A percentile compares a stretch with the other conserved stretches of the same genome.
Conservation (phyloP, 2,888 invertebrate species). For the Caenorhabditis afra region DNA sequence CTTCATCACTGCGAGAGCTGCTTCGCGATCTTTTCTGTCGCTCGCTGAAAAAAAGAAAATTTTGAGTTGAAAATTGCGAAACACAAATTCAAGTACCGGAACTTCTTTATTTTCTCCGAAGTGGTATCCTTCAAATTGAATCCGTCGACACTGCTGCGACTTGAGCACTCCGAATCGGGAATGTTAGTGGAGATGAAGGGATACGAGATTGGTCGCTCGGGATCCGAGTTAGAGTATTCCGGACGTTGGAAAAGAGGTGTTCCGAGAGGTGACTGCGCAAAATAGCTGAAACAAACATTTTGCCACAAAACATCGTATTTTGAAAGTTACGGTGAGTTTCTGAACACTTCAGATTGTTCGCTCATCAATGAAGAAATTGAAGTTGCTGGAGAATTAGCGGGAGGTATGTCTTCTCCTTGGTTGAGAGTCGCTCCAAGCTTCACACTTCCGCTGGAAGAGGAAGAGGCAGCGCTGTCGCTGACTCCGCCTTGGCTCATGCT, state of each 20-base stretch:
- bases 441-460: constrained; percentile 7
- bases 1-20: constrained; percentile 31
- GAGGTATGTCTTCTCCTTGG: constrained; percentile 51
- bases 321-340: constrained; percentile 65
- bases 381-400: constrained; percentile 60
- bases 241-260: constrained; percentile 55
- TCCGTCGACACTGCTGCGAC: constrained; percentile 65
- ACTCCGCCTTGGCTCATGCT: constrained; percentile 7
- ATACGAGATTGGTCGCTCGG: constrained; percentile 31
- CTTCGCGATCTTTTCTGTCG: constrained; percentile 19
- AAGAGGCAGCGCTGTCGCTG: neutral
- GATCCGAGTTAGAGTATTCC: constrained; percentile 40
- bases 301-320: too few species aligned
- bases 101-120: constrained; percentile 46
- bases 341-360: constrained; percentile 54
- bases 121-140: constrained; percentile 47
- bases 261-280: constrained; percentile 61
- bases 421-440: constrained; percentile 44
- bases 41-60: constrained; percentile 17
- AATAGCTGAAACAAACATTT: neutral
- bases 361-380: constrained; percentile 64
- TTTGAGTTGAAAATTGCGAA: neutral
- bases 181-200: constrained; percentile 47
- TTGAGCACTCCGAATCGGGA: constrained; percentile 67
- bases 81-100: constrained; percentile 23